Evolutionary conservation across 1,140 invertebrate genomes (phyloP).

Genomic region (Drosophila paulistorum): DNA sequence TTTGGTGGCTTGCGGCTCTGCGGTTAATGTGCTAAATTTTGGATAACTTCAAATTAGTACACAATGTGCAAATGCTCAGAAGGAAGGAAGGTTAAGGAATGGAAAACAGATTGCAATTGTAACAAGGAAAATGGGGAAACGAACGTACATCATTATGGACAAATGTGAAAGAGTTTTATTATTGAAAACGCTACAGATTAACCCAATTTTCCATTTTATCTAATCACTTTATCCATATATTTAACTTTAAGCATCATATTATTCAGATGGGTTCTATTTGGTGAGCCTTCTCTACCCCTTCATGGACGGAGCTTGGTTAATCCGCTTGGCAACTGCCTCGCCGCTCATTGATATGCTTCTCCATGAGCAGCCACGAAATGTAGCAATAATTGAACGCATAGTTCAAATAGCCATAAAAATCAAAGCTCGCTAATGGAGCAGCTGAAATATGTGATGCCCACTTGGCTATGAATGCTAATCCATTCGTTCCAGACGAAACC

Average conservation of each 20-base stretch:
- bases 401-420: constrained; percentile 49
- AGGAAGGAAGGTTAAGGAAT: background rate
- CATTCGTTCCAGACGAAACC: constrained; percentile 15
- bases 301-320: background rate
- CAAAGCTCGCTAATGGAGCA: constrained; percentile 61
- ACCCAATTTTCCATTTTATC: background rate
- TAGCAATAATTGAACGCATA: constrained; percentile 56
- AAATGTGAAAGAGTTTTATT: background rate
- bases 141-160: background rate
- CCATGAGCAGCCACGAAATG: constrained; percentile 51
- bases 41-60: constrained; percentile 5
- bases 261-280: background rate
- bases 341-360: constrained; percentile 60
- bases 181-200: background rate
- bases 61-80: background rate
- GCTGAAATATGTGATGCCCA: constrained; percentile 47
- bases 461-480: constrained; percentile 51
- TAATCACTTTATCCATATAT: background rate
- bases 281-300: background rate
- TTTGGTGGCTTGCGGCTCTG: constrained; percentile 47
- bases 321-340: background rate
- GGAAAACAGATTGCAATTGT: background rate
- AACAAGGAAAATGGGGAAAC: background rate
- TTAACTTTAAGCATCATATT: background rate
- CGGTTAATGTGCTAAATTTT: constrained; percentile 49